Evolutionary conservation across 2,888 invertebrate species (phyloP), one percentile per base, ranked within the genome.

Genomic region (Molorchus minor): DNA sequence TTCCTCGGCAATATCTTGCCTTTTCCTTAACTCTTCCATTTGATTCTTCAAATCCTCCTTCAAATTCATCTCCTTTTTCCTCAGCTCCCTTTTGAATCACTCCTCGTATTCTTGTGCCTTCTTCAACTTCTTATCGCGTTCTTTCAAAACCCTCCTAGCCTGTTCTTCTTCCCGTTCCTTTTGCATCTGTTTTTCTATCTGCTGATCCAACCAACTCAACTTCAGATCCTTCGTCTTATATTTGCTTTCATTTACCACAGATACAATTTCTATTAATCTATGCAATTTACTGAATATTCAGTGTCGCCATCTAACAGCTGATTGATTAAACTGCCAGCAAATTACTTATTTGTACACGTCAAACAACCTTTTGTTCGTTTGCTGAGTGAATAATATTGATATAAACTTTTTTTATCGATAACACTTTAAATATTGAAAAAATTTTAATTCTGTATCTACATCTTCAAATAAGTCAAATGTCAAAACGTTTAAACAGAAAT

Each of bases 161-260:
- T 81, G 73, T 35, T 81, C 80, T 56, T 83, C 81, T 29, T 82
- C 82, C 20, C 80, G 75, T 52, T 85, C 85, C 19, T 80, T 80
- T 20, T 78, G 75, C 74, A 84, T 77, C 59, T 83, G 80, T 58
- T 82, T 80, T 58, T 83, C 83, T 29, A 81, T 79, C 72, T 85
- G 83, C 62, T 83, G 84, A 65, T 85, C 85, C 72, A 84, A 82
- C 90, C 90, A 90, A 43, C 88, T 87, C 8, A 89, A 83, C 70
- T 89, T 90, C 1, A 81, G 46, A 60, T 86, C 87, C 56, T 86
- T 83, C 25, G 83, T 82, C 21, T 84, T 82, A 35, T 87, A 82
- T 54, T 83, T 84, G 0, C 84, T 81, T 66, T 84, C 86, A 0
- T 85, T n/a, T n/a, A n/a, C n/a, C n/a, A n/a, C n/a, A n/a, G n/a